These are phyloP conservation scores for Scartelaos histophorus DNA, from an alignment of 2,113 vertebrate species.

Conservation along the genomic window DNA sequence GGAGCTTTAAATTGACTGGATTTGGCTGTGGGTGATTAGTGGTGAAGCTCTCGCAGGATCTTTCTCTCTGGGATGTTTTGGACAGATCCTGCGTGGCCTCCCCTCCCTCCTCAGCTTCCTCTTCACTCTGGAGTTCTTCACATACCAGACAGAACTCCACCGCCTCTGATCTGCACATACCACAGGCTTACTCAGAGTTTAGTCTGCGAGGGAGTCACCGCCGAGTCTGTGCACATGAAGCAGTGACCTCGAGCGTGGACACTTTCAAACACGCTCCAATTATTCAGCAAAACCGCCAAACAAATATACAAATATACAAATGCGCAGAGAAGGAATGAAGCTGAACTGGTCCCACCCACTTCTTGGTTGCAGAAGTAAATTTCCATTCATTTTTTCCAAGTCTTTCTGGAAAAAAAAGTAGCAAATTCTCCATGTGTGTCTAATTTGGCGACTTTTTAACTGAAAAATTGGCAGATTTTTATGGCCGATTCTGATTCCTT, in stretches of 20 bases:
- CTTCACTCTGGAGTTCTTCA: conserved; percentile 64
- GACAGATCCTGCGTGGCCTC: conserved; percentile 37
- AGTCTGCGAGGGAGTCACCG: conserved; percentile 8
- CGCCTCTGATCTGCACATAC: conserved; percentile 66
- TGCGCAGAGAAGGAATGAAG: too few species aligned
- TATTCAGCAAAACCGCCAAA: neutral
- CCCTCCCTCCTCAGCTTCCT: conserved; percentile 48
- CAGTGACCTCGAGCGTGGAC: neutral
- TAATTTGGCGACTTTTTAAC: too few species aligned
- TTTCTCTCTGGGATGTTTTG: conserved; percentile 17
- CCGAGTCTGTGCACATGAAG: neutral
- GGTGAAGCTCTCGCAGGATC: conserved; percentile 10
- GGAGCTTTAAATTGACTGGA: neutral
- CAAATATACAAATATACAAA: too few species aligned
- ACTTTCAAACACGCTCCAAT: neutral
- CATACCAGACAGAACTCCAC: conserved; percentile 81
- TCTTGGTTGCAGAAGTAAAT: too few species aligned
- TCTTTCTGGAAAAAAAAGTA: too few species aligned
- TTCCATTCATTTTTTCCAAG: too few species aligned
- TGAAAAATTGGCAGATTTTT: too few species aligned
- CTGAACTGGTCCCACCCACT: too few species aligned
- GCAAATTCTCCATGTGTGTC: too few species aligned
- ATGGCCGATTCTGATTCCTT: too few species aligned
- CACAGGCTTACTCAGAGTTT: conserved; percentile 57
- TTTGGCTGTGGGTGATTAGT: neutral